A percentile compares a stretch with the other conserved stretches of the same genome.
These are phyloP conservation scores for Euwallacea fornicatus DNA, from an alignment of 1,140 invertebrate genomes.

Conservation along the genomic window DNA sequence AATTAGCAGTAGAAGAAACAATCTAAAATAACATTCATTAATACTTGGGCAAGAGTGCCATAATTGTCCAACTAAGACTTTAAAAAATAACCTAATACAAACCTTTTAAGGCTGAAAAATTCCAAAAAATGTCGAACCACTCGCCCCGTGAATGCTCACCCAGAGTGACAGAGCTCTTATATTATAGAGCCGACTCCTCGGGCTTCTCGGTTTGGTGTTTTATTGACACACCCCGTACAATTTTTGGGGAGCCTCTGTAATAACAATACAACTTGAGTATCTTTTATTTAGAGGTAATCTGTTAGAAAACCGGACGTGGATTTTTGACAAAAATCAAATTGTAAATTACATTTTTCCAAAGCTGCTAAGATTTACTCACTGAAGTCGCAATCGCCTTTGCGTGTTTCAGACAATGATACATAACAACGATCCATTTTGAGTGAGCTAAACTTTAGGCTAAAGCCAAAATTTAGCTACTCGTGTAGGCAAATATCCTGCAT, in stretches of 20 bases:
- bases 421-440: neutral
- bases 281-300: conserved; percentile 18
- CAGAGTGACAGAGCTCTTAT: conserved; percentile 23
- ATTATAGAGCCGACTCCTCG: conserved; percentile 23
- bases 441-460: conserved; percentile 15
- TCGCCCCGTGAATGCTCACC: conserved; percentile 28
- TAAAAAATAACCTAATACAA: neutral
- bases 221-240: conserved; percentile 38
- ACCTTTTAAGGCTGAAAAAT: conserved; percentile 6
- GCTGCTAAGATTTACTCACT: conserved; percentile 11
- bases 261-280: conserved; percentile 49
- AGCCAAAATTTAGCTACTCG: conserved; percentile 16
- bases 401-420: neutral
- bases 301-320: conserved; percentile 24
- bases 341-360: neutral
- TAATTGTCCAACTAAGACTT: neutral
- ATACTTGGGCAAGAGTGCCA: neutral
- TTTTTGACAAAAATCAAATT: neutral
- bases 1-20: conserved; percentile 10
- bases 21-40: conserved; percentile 23
- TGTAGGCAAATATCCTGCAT: too few species aligned
- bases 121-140: conserved; percentile 30
- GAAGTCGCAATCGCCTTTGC: neutral
- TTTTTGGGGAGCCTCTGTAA: conserved; percentile 53
- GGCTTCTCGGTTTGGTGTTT: conserved; percentile 21